Evolutionary conservation across 2,888 invertebrate species (phyloP).

Genomic region (Stictocephala bisonia): DNA sequence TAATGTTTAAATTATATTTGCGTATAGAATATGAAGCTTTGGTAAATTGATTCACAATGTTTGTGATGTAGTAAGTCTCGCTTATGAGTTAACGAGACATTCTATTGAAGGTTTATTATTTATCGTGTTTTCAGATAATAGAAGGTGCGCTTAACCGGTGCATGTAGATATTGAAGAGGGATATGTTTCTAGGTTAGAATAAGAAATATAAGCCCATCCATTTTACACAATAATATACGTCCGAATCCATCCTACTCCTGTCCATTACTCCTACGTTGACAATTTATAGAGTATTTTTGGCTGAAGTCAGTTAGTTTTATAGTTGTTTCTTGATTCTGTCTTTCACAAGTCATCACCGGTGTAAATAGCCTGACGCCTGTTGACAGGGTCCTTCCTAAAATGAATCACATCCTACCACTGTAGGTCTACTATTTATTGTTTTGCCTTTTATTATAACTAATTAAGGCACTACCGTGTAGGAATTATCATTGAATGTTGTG

Average conservation of each 20-base stretch:
- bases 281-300: constrained; percentile 27
- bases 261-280: constrained; percentile 29
- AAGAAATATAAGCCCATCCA: constrained; percentile 37
- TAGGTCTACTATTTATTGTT: too few relatives aligned
- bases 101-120: not conserved
- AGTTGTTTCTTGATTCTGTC: constrained; percentile 23
- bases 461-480: too few relatives aligned
- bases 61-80: constrained; percentile 29
- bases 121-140: too few relatives aligned
- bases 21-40: constrained; percentile 21
- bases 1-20: constrained; percentile 28
- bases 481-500: too few relatives aligned
- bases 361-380: constrained; percentile 19
- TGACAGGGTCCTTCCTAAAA: constrained; percentile 2
- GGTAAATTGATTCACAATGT: constrained; percentile 31
- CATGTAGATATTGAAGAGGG: constrained; percentile 23
- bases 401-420: too few relatives aligned
- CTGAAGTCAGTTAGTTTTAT: constrained; percentile 25
- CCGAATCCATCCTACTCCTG: constrained; percentile 35
- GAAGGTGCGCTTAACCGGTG: not conserved
- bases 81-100: not conserved
- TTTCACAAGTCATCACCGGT: constrained; percentile 20
- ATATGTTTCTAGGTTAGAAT: constrained; percentile 15
- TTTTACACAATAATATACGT: constrained; percentile 36
- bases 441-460: too few relatives aligned